Evolutionary conservation across 1,140 invertebrate species (phyloP), one percentile per base, ranked within the genome.

Genomic region (Lepidostoma basale): DNA sequence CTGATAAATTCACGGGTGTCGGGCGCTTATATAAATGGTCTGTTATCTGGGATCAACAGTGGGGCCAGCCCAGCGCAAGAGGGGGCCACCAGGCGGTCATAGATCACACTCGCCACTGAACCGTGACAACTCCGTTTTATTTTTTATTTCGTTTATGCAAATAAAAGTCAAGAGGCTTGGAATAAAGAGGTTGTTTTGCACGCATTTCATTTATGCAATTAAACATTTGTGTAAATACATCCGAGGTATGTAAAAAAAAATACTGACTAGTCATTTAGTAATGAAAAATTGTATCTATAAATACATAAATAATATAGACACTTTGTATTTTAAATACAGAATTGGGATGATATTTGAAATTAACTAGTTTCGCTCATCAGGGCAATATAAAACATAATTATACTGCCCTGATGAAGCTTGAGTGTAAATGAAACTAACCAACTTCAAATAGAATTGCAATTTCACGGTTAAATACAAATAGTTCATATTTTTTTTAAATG

Each of bases 61-160:
- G 16, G 23, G 6, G 18, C 18, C 3, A n/a, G 25, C 23, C 40
- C 22, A 67, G 16, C 62, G 33, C 60, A 52, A 67, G 69, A 60
- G 69, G 69, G 62, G 69, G 69, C 59, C 26, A 60, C 67, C 69
- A 71, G 69, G 69, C 59, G 39, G 65, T 71, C 69, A 71, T 45
- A 71, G 69, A 71, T 71, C 69, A 67, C 40, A 42, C 44, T 36
- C 23, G 49, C 49, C 36, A 60, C 39, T 60, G 56, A 60, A 60
- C 56, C 56, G 39, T 60, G 20, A 3, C 12, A 26, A 26, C 33
- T 42, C 23, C 56, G 23, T 44, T 40, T 59, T n/a, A 40, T 20
- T 28, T 33, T 54, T 30, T 60, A 40, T 33, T 56, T 16, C 30
- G 12, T 33, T 20, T 40, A 60, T 25, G 56, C 39, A 60, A 28